Percentiles rank a stretch among this genome's conserved stretches.
These are phyloP conservation scores for Neolamprologus cancellatus DNA, from an alignment of 2,113 vertebrate genomes.

Conservation along the genomic window DNA sequence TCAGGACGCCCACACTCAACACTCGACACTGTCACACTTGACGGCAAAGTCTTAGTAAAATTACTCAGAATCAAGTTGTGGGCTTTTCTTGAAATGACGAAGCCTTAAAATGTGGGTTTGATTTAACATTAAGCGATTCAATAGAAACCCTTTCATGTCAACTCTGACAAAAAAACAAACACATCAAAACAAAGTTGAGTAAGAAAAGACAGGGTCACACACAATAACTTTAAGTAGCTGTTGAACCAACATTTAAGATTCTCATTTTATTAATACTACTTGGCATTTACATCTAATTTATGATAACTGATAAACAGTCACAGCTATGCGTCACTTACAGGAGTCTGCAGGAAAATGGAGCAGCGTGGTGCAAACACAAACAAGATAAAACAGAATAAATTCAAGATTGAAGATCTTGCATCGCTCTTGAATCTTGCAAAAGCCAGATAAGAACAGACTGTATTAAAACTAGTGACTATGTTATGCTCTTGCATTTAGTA, in stretches of 20 bases:
- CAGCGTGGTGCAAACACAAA: neutral
- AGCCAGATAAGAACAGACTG: neutral
- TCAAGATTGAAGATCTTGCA: accelerated
- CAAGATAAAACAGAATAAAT: neutral
- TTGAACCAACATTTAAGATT: neutral
- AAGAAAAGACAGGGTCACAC: neutral
- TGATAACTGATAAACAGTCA: neutral
- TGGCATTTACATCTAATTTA: neutral
- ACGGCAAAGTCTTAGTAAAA: neutral
- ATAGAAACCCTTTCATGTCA: neutral
- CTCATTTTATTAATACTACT: neutral
- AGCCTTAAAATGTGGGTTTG: neutral
- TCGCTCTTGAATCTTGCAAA: neutral
- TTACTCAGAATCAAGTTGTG: neutral
- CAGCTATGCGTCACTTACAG: neutral
- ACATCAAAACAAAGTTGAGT: neutral
- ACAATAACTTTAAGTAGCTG: neutral
- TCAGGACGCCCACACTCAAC: neutral
- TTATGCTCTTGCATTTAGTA: neutral
- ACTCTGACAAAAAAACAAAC: neutral
- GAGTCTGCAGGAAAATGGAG: neutral
- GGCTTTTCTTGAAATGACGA: neutral
- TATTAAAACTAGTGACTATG: neutral
- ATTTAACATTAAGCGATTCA: neutral
- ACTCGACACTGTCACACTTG: neutral